phyloP scores from a whole-genome alignment of 2,797 vertebrate genomes.

The Bovichtus variegatus region DNA sequence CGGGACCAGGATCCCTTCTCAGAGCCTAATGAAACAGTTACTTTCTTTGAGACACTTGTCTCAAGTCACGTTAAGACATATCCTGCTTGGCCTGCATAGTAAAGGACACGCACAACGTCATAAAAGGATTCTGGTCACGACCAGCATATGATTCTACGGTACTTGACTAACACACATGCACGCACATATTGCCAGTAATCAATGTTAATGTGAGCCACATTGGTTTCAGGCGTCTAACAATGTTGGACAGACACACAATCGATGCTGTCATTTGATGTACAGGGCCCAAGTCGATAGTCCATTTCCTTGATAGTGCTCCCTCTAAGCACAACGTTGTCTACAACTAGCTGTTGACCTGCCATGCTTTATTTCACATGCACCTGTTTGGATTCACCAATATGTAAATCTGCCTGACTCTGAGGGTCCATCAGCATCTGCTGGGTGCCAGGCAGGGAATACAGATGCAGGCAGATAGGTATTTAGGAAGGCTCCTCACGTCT shows the following conservation, averaged over 20 bases:
- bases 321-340: constrained; percentile 42
- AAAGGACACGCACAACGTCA: not conserved
- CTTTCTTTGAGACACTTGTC: constrained; percentile 35
- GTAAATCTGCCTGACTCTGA: constrained; percentile 60
- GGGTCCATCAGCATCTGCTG: constrained; percentile 72
- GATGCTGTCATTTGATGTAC: constrained; percentile 29
- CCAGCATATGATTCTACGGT: not conserved
- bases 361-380: constrained; percentile 65
- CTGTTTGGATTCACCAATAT: constrained; percentile 69
- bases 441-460: constrained; percentile 65
- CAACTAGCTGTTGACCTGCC: constrained; percentile 71
- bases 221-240: constrained; percentile 8
- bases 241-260: constrained; percentile 15
- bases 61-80: constrained; percentile 22
- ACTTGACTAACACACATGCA: not conserved
- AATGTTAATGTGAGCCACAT: not conserved
- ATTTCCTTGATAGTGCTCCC: constrained; percentile 43
- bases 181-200: not conserved
- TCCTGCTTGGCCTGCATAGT: not conserved
- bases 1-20: constrained; percentile 69
- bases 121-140: not conserved
- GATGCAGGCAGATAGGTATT: constrained; percentile 57
- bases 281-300: not conserved
- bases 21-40: constrained; percentile 79
- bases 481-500: constrained; percentile 73